Conservation (phyloP, 2,797 vertebrate genomes). For the Schizopygopsis pylzovi region DNA sequence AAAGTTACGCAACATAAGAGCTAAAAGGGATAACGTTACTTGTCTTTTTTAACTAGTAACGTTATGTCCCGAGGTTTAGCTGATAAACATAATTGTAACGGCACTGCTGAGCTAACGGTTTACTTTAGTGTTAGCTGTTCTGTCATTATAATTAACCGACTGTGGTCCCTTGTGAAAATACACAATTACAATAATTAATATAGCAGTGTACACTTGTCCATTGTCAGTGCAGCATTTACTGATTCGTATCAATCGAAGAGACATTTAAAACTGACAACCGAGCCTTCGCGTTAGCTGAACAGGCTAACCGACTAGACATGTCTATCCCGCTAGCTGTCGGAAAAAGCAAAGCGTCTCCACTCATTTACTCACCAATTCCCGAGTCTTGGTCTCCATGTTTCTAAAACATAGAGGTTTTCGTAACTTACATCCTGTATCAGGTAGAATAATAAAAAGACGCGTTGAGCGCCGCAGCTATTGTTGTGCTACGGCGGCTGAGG, state of each 20-base stretch:
- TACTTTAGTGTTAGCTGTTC: slow-evolving; percentile 6
- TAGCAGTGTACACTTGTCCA: background rate
- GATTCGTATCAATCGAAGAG: background rate
- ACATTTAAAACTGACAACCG: background rate
- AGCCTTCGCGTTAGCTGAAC: slow-evolving; percentile 2
- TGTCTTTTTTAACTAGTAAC: background rate
- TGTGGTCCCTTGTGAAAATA: background rate
- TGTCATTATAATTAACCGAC: background rate
- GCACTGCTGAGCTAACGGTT: slow-evolving; percentile 36
- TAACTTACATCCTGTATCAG: slow-evolving; percentile 43
- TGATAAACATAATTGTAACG: slow-evolving; percentile 8
- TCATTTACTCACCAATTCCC: slow-evolving; percentile 74
- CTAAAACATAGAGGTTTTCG: slow-evolving; percentile 65
- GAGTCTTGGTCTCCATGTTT: slow-evolving; percentile 68
- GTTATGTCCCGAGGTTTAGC: background rate
- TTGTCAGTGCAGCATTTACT: background rate
- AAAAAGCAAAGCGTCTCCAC: background rate
- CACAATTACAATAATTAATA: background rate
- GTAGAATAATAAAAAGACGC: background rate
- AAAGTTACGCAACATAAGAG: background rate
- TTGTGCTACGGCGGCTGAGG: background rate
- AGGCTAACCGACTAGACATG: slow-evolving; percentile 21
- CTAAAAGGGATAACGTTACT: background rate
- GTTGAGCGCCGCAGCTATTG: background rate
- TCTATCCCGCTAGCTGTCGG: slow-evolving; percentile 14